phyloP scores from a whole-genome alignment of 2,888 invertebrate species.

The Serrognathus titanus region DNA sequence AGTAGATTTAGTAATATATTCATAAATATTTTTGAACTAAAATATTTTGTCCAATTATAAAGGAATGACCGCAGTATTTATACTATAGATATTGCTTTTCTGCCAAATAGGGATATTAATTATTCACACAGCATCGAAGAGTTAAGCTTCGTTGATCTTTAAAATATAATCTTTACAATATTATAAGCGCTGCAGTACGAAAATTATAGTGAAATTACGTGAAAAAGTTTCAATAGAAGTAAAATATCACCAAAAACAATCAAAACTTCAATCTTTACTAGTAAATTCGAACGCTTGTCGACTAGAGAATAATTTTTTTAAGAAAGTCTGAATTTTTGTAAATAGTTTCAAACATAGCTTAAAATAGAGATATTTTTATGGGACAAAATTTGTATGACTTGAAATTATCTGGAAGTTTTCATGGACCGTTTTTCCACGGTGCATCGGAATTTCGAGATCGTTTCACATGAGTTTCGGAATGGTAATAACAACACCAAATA shows the following conservation, averaged over 20 bases:
- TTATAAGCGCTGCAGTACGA: background rate
- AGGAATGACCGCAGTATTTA: constrained; percentile 18
- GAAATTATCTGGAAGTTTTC: background rate
- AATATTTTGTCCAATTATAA: constrained; percentile 13
- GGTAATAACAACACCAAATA: constrained; percentile 25
- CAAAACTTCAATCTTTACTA: constrained; percentile 20
- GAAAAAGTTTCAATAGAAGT: background rate
- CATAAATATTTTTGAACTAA: constrained; percentile 23
- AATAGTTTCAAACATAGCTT: constrained; percentile 5
- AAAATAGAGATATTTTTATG: constrained; percentile 14
- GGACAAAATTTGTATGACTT: background rate
- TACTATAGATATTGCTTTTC: constrained; percentile 32
- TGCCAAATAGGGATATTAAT: constrained; percentile 4
- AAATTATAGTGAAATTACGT: background rate
- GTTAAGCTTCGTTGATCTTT: background rate
- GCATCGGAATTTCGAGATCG: too few species aligned
- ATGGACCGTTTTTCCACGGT: too few species aligned
- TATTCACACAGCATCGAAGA: too few species aligned
- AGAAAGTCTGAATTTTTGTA: constrained; percentile 20
- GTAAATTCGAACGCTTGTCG: constrained; percentile 11
- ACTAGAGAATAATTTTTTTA: constrained; percentile 16
- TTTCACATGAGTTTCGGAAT: too few species aligned
- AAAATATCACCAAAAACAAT: constrained; percentile 20
- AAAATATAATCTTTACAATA: background rate
- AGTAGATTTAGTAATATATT: constrained; percentile 10